phyloP scores from a whole-genome alignment of 2,888 invertebrate species.

The Synanthedon vespiformis region DNA sequence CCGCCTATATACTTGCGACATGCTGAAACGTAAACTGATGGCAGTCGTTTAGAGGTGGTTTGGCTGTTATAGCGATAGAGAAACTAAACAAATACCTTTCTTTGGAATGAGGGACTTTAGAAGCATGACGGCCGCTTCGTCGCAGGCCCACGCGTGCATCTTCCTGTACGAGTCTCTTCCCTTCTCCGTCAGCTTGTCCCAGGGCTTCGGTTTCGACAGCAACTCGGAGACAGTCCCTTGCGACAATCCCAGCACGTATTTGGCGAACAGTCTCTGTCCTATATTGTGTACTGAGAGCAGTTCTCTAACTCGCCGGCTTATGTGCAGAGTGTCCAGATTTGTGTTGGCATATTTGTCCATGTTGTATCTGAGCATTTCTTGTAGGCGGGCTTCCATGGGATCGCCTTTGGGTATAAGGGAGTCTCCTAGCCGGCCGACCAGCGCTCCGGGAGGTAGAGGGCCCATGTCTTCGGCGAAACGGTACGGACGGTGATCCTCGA shows the following conservation, averaged over 20 bases:
- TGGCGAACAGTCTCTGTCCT: constrained; percentile 98
- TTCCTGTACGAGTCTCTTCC: constrained; percentile 99
- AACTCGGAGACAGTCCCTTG: constrained; percentile 99
- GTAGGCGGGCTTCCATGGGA: constrained; percentile 92
- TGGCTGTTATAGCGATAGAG: constrained; percentile 10
- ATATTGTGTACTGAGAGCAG: constrained; percentile 97
- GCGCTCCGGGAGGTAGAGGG: constrained; percentile 79
- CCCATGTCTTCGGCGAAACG: constrained; percentile 88
- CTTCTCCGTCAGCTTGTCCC: constrained; percentile 99
- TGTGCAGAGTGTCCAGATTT: constrained; percentile 94
- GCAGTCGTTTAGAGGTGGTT: not conserved
- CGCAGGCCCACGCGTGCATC: constrained; percentile 99
- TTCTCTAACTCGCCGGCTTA: constrained; percentile 92
- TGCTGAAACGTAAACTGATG: not conserved
- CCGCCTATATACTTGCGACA: constrained; percentile 2
- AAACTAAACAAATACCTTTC: constrained; percentile 81
- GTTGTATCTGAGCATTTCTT: constrained; percentile 94
- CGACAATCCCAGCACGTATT: constrained; percentile 95
- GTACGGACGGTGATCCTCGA: constrained; percentile 85
- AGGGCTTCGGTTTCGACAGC: constrained; percentile 98
- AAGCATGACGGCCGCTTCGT: constrained; percentile 96
- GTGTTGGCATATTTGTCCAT: constrained; percentile 96
- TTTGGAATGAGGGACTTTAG: constrained; percentile 98
- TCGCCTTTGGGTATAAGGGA: constrained; percentile 93
- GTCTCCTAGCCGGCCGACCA: constrained; percentile 87